These are phyloP conservation scores for Sardinella longiceps DNA, from an alignment of 2,797 vertebrate genomes.

Conservation along the genomic window DNA sequence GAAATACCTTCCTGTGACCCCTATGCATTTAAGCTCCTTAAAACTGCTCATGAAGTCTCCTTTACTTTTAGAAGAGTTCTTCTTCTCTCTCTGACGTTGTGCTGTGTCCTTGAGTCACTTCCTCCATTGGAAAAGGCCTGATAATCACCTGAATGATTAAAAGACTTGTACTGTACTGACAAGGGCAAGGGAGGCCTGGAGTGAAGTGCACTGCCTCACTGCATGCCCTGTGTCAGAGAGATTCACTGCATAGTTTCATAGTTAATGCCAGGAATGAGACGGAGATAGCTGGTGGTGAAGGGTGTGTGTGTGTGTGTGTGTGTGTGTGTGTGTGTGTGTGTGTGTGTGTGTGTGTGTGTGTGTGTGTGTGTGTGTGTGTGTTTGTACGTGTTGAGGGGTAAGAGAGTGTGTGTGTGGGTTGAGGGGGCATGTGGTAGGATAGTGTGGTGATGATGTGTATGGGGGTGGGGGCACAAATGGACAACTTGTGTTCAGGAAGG, in stretches of 20 bases:
- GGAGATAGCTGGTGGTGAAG: not conserved
- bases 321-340: not conserved
- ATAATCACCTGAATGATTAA: not conserved
- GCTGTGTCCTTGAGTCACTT: not conserved
- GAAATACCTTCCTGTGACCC: not conserved
- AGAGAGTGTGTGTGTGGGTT: not conserved
- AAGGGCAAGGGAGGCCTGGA: not conserved
- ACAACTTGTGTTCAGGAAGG: conserved; percentile 72
- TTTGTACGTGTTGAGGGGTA: not conserved
- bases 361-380: not conserved
- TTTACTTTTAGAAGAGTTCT: not conserved
- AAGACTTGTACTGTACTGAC: not conserved
- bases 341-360: not conserved
- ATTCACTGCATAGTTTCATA: conserved; percentile 2
- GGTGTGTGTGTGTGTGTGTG: not conserved
- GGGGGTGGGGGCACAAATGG: conserved; percentile 68
- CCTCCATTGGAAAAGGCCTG: not conserved
- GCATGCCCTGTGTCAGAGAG: not conserved
- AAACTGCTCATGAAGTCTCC: not conserved
- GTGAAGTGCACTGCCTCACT: conserved; percentile 11
- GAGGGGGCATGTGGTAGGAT: not conserved
- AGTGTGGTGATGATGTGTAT: not conserved
- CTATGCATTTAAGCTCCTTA: not conserved
- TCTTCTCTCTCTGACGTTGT: not conserved
- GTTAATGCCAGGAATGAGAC: not conserved